Conservation (phyloP, 2,113 vertebrate genomes). For the Gobiocypris rarus region DNA sequence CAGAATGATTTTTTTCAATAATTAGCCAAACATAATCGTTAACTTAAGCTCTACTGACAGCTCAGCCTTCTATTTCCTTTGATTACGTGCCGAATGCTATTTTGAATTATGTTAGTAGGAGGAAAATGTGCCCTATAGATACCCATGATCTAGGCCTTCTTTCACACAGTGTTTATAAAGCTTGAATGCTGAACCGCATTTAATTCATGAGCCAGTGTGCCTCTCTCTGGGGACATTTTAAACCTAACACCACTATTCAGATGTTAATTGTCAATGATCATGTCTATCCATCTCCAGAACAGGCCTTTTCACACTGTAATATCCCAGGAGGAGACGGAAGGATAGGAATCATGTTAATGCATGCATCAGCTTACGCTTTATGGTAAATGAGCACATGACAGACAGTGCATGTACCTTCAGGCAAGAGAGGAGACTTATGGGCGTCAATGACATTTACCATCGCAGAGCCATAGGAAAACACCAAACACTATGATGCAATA, state of each 20-base stretch:
- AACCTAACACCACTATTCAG: slow-evolving; percentile 76
- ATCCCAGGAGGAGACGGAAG: slow-evolving; percentile 83
- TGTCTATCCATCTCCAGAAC: slow-evolving; percentile 84
- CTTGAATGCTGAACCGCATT: slow-evolving; percentile 76
- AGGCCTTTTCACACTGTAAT: slow-evolving; percentile 61
- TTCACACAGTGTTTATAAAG: slow-evolving; percentile 46
- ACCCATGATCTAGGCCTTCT: slow-evolving; percentile 6
- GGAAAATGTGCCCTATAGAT: slow-evolving; percentile 25
- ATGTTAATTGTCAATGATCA: slow-evolving; percentile 87
- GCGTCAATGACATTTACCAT: slow-evolving; percentile 75
- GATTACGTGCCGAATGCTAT: background rate
- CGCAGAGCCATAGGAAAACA: slow-evolving; percentile 45
- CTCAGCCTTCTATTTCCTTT: background rate
- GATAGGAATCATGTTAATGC: slow-evolving; percentile 89
- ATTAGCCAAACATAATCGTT: background rate
- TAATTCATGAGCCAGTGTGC: slow-evolving; percentile 77
- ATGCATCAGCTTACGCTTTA: slow-evolving; percentile 91
- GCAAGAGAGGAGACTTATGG: slow-evolving; percentile 58
- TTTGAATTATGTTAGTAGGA: background rate
- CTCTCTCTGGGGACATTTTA: slow-evolving; percentile 83
- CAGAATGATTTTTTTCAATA: background rate
- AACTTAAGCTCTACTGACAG: background rate
- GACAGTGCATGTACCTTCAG: slow-evolving; percentile 84
- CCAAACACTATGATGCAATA: slow-evolving; percentile 66
- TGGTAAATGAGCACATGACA: slow-evolving; percentile 79